Base-by-base conservation (phyloP, 2,888 invertebrate species). In the Myopa tessellatipennis region DNA sequence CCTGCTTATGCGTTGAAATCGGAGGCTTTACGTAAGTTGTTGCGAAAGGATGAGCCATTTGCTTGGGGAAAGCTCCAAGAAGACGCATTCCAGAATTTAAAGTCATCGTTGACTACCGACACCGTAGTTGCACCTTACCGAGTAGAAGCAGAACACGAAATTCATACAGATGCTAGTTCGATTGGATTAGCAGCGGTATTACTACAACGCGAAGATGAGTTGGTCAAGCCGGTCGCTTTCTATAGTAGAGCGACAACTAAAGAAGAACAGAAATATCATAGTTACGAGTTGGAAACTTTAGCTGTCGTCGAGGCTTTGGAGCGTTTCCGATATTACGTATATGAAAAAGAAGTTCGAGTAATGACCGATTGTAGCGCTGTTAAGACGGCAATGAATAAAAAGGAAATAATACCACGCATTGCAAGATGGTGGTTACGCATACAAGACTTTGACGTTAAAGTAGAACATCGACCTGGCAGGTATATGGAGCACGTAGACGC, bases 351-450 rank as follows among this genome's bases (percentile, higher is more conserved):
- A 40, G 38, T 81, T 8, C 58, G 8, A 26, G 75, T 81, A 1
- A 60, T 76, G 4, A 76, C 80, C 4, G 80, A 81, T 60, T 79
- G 80, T 68, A 73, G 60, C 18, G 77, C 79, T 16, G 45, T 80
- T 0, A 77, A 58, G 72, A 69, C 76, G 18, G 72, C 80, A 34
- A 75, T 77, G 61, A 12, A 65, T 5, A 80, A 80, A 52, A 65
- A 65, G 18, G 74, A 80, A 14, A 14, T 79, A 4, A 63, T 80
- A 2, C 78, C 80, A 4, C 80, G 79, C 36, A 80, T 82, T 14
- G 81, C 81, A 3, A 68, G 81, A 50, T 83, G 82, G 82, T 81
- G 81, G 72, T 55, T 82, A 10, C 63, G 79, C 7, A 61, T 83
- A 8, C 77, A 80, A 65, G 82, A 82, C n/a, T 82, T 79, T 63